Percentiles rank a stretch among this genome's conserved stretches.
These are phyloP conservation scores for Oryzias melastigma DNA, from an alignment of 2,113 vertebrate genomes.

Conservation along the genomic window DNA sequence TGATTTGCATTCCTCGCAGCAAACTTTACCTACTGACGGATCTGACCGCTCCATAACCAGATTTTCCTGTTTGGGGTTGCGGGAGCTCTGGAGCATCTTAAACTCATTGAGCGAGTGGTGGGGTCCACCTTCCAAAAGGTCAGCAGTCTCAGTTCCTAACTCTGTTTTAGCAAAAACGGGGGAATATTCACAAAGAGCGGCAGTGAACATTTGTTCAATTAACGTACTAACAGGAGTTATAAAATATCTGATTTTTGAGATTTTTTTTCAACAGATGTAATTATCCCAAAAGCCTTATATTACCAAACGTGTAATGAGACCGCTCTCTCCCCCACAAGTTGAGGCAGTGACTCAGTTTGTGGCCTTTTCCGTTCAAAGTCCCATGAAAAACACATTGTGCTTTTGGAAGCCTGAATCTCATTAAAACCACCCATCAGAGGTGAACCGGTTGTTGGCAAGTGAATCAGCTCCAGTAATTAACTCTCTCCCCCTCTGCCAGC, in stretches of 20 bases:
- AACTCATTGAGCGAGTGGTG: too few species aligned
- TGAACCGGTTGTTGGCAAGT: conserved; percentile 64
- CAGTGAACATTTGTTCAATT: conserved; percentile 6
- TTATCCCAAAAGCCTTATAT: conserved; percentile 47
- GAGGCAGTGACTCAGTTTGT: conserved; percentile 44
- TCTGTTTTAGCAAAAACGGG: neutral
- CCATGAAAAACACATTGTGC: conserved; percentile 67
- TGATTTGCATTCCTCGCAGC: too few species aligned
- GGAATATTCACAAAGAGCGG: neutral
- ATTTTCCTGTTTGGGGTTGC: too few species aligned
- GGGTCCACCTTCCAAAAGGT: too few species aligned
- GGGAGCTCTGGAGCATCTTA: too few species aligned
- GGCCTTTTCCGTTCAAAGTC: conserved; percentile 39
- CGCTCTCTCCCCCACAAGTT: conserved; percentile 40
- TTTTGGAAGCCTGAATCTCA: conserved; percentile 61
- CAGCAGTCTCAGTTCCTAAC: too few species aligned
- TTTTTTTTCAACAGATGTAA: conserved; percentile 36
- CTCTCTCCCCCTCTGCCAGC: conserved; percentile 58
- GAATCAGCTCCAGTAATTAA: conserved; percentile 68
- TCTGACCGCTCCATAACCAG: too few species aligned
- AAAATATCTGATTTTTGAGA: conserved; percentile 17
- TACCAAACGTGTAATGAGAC: conserved; percentile 57
- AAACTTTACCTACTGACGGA: too few species aligned
- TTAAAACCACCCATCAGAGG: conserved; percentile 66
- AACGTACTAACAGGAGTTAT: conserved; percentile 5